A percentile compares a stretch with the other conserved stretches of the same genome.
These are phyloP conservation scores for Otis tarda DNA, from an alignment of 2,113 vertebrate species.

Conservation along the genomic window DNA sequence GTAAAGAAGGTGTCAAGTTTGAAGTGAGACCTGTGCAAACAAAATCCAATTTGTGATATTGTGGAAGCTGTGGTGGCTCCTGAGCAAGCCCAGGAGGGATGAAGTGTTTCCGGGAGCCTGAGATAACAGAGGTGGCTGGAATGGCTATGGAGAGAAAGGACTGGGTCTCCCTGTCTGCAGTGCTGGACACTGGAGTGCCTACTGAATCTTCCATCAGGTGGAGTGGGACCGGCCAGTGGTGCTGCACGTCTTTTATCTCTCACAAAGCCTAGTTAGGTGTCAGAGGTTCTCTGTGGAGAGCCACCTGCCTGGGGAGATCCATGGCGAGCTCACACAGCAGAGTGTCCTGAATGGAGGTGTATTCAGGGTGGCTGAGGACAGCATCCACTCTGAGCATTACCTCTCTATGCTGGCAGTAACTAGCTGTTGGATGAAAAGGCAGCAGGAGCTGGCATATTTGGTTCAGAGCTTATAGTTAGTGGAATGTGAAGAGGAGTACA, in stretches of 20 bases:
- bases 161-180: not conserved
- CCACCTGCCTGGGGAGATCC: not conserved
- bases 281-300: not conserved
- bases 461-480: not conserved
- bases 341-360: not conserved
- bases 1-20: not conserved
- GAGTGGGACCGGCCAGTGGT: not conserved
- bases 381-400: not conserved
- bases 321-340: fast-evolving
- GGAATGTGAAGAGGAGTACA: not conserved
- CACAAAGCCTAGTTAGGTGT: not conserved
- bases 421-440: not conserved
- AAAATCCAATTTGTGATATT: not conserved
- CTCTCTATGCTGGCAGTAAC: not conserved
- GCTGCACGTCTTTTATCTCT: not conserved
- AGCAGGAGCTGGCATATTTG: not conserved
- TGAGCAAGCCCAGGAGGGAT: not conserved
- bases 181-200: not conserved
- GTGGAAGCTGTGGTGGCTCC: not conserved
- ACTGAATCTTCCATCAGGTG: not conserved
- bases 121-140: not conserved
- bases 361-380: not conserved
- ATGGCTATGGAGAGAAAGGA: not conserved
- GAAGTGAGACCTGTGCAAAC: not conserved
- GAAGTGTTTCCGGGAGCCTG: not conserved